Percentiles rank a stretch among this genome's conserved stretches.
Conservation (phyloP, 1,140 invertebrate species). For the Samia ricini region DNA sequence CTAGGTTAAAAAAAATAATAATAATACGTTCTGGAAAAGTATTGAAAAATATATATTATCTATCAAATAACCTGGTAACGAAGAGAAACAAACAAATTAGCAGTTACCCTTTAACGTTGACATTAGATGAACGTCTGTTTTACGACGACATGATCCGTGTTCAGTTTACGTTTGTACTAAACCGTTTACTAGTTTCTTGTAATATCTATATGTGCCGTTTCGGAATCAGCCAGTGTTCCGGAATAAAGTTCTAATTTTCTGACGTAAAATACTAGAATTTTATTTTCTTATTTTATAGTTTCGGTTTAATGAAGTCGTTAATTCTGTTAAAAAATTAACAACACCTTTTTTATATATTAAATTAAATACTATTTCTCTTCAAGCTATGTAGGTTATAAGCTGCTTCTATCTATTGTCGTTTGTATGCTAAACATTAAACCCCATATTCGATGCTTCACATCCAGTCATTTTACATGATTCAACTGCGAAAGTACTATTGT, state of each 20-base stretch:
- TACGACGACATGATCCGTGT: constrained; percentile 7
- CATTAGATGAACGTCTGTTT: constrained; percentile 4
- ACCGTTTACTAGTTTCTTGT: constrained; percentile 7
- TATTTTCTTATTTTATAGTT: too few species aligned
- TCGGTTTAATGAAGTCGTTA: background rate
- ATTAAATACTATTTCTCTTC: too few species aligned
- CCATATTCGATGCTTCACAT: too few species aligned
- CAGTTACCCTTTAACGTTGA: background rate
- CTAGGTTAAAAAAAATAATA: background rate
- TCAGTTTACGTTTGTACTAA: constrained; percentile 9
- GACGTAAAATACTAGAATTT: background rate
- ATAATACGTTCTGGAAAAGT: background rate
- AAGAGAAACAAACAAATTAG: constrained; percentile 4
- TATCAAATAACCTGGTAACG: background rate
- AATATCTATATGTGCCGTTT: background rate
- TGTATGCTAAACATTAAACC: too few species aligned
- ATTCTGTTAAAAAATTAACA: too few species aligned
- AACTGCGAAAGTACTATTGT: too few species aligned
- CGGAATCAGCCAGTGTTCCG: too few species aligned
- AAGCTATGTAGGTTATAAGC: too few species aligned
- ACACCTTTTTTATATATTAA: too few species aligned
- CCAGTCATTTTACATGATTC: too few species aligned
- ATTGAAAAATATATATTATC: background rate
- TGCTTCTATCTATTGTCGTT: too few species aligned
- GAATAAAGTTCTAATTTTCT: background rate